Percentiles rank a stretch among this genome's conserved stretches.
phyloP scores from a whole-genome alignment of 2,113 vertebrate species.

The Otis tarda region DNA sequence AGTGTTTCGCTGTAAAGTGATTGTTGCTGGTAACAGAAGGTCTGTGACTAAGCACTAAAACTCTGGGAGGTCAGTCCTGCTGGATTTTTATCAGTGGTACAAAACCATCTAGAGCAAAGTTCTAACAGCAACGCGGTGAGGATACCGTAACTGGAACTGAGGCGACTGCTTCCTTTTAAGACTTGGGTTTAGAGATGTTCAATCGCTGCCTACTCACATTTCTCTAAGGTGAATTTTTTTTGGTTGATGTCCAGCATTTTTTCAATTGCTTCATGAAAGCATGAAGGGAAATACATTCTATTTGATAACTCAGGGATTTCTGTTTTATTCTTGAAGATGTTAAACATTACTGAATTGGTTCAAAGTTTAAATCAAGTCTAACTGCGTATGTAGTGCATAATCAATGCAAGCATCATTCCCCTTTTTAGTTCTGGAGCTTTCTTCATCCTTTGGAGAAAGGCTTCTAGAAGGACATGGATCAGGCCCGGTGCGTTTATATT shows the following conservation, averaged over 20 bases:
- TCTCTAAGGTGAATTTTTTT: not conserved
- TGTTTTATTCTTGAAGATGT: not conserved
- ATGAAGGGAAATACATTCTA: not conserved
- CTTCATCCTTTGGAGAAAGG: not conserved
- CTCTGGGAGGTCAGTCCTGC: not conserved
- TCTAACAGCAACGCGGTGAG: not conserved
- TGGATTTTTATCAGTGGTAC: not conserved
- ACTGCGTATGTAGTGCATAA: not conserved
- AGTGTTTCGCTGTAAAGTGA: not conserved
- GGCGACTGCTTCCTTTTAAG: not conserved
- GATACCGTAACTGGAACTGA: not conserved
- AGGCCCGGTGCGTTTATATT: not conserved
- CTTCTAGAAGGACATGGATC: not conserved
- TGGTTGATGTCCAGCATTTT: not conserved
- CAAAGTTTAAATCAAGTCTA: not conserved
- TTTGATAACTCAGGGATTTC: not conserved
- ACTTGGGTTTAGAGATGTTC: not conserved
- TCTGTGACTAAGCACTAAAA: not conserved
- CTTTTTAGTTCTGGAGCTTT: not conserved
- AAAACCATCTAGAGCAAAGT: not conserved
- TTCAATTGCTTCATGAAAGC: not conserved
- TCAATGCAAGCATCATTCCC: not conserved
- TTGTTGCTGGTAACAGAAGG: not conserved
- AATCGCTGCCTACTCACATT: not conserved
- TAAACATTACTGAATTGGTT: not conserved